Percentiles rank a stretch among this genome's conserved stretches.
phyloP scores from a whole-genome alignment of 1,140 invertebrate species.

The Papilio helenus region DNA sequence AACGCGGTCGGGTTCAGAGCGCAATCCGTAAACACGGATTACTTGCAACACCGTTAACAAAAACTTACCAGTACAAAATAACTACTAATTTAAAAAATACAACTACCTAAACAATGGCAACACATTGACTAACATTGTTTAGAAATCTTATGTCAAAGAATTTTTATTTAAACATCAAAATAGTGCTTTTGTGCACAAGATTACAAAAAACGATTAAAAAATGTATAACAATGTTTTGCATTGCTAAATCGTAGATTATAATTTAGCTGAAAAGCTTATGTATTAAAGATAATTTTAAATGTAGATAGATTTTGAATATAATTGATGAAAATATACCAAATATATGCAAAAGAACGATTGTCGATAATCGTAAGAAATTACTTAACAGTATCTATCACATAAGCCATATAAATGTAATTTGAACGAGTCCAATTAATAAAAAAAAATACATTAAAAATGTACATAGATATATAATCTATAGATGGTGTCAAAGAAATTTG shows the following conservation, averaged over 20 bases:
- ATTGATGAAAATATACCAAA: neutral
- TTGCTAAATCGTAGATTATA: neutral
- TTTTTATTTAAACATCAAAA: conserved; percentile 41
- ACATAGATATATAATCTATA: neutral
- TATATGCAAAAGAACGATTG: neutral
- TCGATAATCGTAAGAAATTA: neutral
- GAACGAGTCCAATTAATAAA: conserved; percentile 2
- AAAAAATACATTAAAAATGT: neutral
- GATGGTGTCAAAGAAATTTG: too few relatives aligned
- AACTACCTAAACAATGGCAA: conserved; percentile 78
- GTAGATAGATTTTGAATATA: too few relatives aligned
- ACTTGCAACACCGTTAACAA: conserved; percentile 68
- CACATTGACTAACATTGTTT: conserved; percentile 74
- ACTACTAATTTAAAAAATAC: conserved; percentile 59
- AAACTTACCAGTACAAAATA: conserved; percentile 62
- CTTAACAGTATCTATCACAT: conserved; percentile 66
- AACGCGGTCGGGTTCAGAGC: conserved; percentile 47
- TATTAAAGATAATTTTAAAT: too few relatives aligned
- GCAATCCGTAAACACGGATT: conserved; percentile 8
- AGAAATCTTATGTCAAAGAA: conserved; percentile 49
- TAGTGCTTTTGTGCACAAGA: conserved; percentile 13
- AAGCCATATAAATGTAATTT: conserved; percentile 48
- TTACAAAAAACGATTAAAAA: conserved; percentile 24
- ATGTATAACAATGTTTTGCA: neutral
- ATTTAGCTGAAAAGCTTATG: neutral